Evolutionary conservation across 2,797 vertebrate genomes (phyloP), one percentile per base, ranked within the genome.

Genomic region (Acanthopagrus latus): DNA sequence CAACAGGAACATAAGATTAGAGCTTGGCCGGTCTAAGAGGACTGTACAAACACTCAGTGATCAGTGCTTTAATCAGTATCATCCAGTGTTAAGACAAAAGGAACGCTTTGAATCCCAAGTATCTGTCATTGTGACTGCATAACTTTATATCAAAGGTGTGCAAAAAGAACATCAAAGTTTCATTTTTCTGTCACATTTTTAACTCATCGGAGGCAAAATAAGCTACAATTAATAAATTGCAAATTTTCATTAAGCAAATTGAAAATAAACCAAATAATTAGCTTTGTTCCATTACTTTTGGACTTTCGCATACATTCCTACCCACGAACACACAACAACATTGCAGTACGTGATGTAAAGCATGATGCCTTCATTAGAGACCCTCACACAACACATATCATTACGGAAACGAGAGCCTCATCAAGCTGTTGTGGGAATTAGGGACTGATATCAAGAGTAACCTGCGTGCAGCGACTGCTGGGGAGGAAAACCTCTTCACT

Each of bases 391-490:
- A 55, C 23, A 55, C 23, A 47, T 63, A 52, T 54, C 27, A 67
- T 77, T 68, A 72, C 38, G 51, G 25, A 90, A 91, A 90, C 88
- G 43, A 79, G 58, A 71, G 55, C 29, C 55, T 84, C 64, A 65
- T 20, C 25, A 58, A 52, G 64, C 43, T 21, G 52, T 29, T 58
- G 71, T 80, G 84, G 83, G 80, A 89, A 81, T 75, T 74, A 70
- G 68, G 76, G 74, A 64, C 74, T 60, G 81, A 76, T 55, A 91
- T 90, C 64, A 86, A 74, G 69, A 74, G 73, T 48, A 77, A 86
- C 76, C 81, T 83, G 76, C 73, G 78, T 58, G 82, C 74, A 69
- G 65, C 67, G 62, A 78, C 58, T 82, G 73, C 80, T 25, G 58
- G 75, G 66, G 60, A 62, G 59, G 85, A 78, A 85, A 86, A 67